A percentile compares a stretch with the other conserved stretches of the same genome.
Evolutionary conservation across 2,113 vertebrate species (phyloP).

Genomic region (Lepidothrix coronata): DNA sequence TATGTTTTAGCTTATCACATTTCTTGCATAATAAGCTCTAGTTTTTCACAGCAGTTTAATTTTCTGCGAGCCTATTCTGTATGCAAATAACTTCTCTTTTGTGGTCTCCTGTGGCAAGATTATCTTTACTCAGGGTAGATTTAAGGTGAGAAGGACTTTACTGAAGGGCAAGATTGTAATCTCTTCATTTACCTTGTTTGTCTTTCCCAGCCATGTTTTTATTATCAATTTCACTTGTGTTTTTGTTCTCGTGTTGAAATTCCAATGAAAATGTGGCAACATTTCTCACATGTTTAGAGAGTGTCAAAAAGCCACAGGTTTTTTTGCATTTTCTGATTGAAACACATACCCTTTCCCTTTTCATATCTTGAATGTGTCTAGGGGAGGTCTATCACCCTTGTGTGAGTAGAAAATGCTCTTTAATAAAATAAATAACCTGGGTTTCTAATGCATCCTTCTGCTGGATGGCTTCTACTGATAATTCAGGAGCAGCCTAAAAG

Average conservation of each 20-base stretch:
- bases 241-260: neutral
- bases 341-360: neutral
- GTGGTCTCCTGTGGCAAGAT: neutral
- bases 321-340: neutral
- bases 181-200: neutral
- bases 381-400: rapidly evolving
- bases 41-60: conserved; percentile 16
- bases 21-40: conserved; percentile 33
- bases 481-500: neutral
- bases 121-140: neutral
- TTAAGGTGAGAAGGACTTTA: neutral
- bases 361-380: neutral
- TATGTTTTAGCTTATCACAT: conserved; percentile 14
- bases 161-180: neutral
- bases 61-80: conserved; percentile 17
- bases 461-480: neutral
- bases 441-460: neutral
- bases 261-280: neutral
- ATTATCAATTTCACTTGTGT: neutral
- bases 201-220: neutral
- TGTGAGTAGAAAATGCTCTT: neutral
- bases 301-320: neutral
- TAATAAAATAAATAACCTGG: neutral
- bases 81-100: conserved; percentile 17
- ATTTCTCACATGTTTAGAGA: neutral